Base-by-base conservation (phyloP, 1,140 invertebrate genomes). In the Holcopasites calliopsidis region DNA sequence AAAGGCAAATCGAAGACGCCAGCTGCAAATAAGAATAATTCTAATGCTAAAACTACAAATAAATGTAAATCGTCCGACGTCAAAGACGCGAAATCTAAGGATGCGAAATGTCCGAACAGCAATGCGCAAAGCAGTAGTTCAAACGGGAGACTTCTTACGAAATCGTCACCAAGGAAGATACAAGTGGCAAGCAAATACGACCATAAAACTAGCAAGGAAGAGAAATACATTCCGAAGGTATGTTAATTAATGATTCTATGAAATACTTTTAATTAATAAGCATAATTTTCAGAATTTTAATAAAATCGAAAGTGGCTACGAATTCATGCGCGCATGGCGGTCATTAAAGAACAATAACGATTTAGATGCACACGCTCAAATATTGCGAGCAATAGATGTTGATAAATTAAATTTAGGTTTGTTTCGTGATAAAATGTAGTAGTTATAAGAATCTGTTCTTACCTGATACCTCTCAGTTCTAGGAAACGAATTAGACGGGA, bases 401-500 rank as follows among this genome's bases (percentile, higher is more conserved):
- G 65, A 84, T 7, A 78, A 87, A 33, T 75, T 90, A 31, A 58
- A 57, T 40, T 64, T 26, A 84, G 76, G 88, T 89, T 77, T 73
- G 50, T 70, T 49, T 40, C 16, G 1, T 38, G 26, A 44, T 33
- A n/a, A 47, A 40, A 49, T 47, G 0, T 55, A 7, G 18, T 0
- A 35, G 16, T 23, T 16, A 3, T 47, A 31, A 42, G 1, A 44
- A 21, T 33, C 16, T 31, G 21, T 50, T 33, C n/a, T 26, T 10
- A 69, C 18, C 4, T 3, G 35, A 31, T 60, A 35, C 54, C 38
- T 42, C 38, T 18, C 40, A 88, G 87, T 89, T 73, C 62, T 88
- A 82, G 88, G 85, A 42, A 86, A 80, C 38, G 87, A 85, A 65
- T 69, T 90, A 35, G 87, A 89, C 31, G 86, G 79, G 11, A 49